Percentiles rank a stretch among this genome's conserved stretches.
Conservation (phyloP, 2,797 vertebrate species). For the Gymnothorax reevesii region DNA sequence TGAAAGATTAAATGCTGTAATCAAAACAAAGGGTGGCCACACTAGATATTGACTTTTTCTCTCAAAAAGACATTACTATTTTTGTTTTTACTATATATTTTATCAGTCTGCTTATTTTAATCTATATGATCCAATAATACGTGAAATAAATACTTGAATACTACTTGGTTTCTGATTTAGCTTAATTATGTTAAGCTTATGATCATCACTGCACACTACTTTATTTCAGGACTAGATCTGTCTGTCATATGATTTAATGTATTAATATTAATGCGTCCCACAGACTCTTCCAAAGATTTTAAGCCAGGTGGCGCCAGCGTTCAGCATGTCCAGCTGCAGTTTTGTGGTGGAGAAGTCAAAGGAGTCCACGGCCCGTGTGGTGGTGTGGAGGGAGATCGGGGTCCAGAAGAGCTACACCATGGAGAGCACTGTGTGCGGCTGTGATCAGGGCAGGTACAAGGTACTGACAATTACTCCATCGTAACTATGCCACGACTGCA, state of each 20-base stretch:
- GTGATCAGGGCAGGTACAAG: slow-evolving; percentile 98
- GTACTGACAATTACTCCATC: slow-evolving; percentile 61
- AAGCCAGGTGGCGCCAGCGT: slow-evolving; percentile 91
- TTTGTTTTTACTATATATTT: no score
- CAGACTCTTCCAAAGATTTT: slow-evolving; percentile 93
- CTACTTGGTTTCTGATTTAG: no score
- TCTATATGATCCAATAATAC: no score
- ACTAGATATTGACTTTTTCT: no score
- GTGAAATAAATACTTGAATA: no score
- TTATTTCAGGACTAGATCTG: no score
- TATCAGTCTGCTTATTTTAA: no score
- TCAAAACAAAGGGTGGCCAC: no score
- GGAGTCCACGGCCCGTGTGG: slow-evolving; percentile 93
- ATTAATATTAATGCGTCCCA: slow-evolving; percentile 43
- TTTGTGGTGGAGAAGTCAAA: slow-evolving; percentile 98
- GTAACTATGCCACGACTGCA: not conserved
- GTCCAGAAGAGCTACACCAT: slow-evolving; percentile 97
- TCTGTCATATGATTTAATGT: not conserved
- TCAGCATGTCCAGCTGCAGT: slow-evolving; percentile 95
- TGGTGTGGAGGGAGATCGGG: slow-evolving; percentile 96
- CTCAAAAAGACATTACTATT: no score
- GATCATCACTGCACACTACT: no score
- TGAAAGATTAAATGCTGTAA: no score
- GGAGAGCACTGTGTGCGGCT: slow-evolving; percentile 97
- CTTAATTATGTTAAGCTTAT: no score